Evolutionary conservation across 2,888 invertebrate genomes (phyloP).

Genomic region (Agonum fuliginosum): DNA sequence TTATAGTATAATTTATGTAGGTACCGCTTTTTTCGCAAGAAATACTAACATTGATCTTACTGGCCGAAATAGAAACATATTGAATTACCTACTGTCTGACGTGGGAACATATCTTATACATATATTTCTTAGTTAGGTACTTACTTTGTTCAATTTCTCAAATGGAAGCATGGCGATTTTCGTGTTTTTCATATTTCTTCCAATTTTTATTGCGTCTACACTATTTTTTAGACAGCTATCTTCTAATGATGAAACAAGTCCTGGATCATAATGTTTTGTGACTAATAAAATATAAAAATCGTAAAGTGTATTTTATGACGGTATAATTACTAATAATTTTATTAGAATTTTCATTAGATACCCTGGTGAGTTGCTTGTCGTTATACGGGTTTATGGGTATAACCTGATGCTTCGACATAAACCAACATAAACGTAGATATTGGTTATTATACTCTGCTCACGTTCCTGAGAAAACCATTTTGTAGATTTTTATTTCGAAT

Average conservation of each 20-base stretch:
- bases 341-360: constrained; percentile 52
- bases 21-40: too few relatives aligned
- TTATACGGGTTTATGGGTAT: constrained; percentile 41
- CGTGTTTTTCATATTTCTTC: neutral
- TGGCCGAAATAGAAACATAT: too few relatives aligned
- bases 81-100: too few relatives aligned
- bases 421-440: constrained; percentile 16
- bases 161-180: too few relatives aligned
- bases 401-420: constrained; percentile 32
- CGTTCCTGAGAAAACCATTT: constrained; percentile 33
- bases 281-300: constrained; percentile 54
- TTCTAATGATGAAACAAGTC: constrained; percentile 24
- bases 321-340: constrained; percentile 55
- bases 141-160: too few relatives aligned
- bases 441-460: constrained; percentile 38
- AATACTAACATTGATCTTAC: too few relatives aligned
- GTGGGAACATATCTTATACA: too few relatives aligned
- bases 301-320: constrained; percentile 41
- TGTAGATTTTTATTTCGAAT: constrained; percentile 50
- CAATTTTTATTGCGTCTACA: neutral
- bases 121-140: too few relatives aligned
- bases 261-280: constrained; percentile 42
- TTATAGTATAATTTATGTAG: too few relatives aligned
- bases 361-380: constrained; percentile 30
- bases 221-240: neutral